Evolutionary conservation across 2,113 vertebrate species (phyloP).

Genomic region (Ursus arctos): DNA sequence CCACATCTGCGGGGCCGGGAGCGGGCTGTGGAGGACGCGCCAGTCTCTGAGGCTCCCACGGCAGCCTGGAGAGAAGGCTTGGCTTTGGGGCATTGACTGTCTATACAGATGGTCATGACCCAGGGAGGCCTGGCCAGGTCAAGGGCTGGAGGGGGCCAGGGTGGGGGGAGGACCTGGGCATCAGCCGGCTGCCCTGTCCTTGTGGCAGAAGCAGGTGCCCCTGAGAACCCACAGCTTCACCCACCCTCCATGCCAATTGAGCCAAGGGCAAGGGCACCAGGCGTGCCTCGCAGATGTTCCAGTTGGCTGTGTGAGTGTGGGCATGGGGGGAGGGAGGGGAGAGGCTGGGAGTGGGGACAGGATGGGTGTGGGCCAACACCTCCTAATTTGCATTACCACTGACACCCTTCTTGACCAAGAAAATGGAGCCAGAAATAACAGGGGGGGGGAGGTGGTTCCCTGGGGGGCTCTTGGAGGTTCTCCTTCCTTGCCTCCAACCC

Average conservation of each 20-base stretch:
- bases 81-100: background rate
- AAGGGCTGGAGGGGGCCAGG: background rate
- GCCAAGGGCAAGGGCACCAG: background rate
- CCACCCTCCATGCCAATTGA: background rate
- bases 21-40: background rate
- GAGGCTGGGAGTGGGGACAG: constrained; percentile 69
- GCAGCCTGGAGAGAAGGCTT: background rate
- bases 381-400: constrained; percentile 83
- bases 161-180: background rate
- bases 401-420: constrained; percentile 83
- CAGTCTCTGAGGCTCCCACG: background rate
- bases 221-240: background rate
- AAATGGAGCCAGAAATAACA: constrained; percentile 84
- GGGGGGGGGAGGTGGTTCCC: constrained; percentile 63
- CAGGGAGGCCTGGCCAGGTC: background rate
- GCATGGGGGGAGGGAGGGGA: background rate
- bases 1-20: background rate
- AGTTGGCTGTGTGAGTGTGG: constrained; percentile 42
- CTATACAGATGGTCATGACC: background rate
- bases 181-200: background rate
- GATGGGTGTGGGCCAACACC: constrained; percentile 82
- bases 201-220: background rate
- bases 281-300: background rate
- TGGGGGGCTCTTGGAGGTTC: background rate
- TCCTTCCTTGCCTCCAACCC: constrained; percentile 58